Base-by-base conservation (phyloP, 2,888 invertebrate genomes). In the Drosophila subquinaria region DNA sequence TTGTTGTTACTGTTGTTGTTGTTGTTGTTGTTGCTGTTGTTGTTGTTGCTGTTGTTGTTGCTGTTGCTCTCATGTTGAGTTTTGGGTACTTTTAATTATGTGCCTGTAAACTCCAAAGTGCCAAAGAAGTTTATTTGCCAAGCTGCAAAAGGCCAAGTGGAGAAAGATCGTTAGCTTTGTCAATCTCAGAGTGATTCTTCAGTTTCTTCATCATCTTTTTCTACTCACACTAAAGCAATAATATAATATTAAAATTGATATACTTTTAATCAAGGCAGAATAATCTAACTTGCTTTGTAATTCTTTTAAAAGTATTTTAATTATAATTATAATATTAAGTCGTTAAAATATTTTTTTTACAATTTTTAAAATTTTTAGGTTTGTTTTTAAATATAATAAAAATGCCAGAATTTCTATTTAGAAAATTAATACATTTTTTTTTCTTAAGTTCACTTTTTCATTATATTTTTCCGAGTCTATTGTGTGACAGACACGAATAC, bases 81-180 rank as follows among this genome's bases (percentile, higher is more conserved):
- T 62, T 63, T 47, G 74, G 66, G 36, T 66, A 67, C 57, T 79
- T 77, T 77, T 77, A 77, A 77, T 79, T 79, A 79, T 70, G 60
- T 70, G 66, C 42, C 50, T 57, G 42, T 43, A 48, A 17, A 27
- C 36, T 52, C 23, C 11, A 33, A 47, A 47, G 40, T 43, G 57
- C 59, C 55, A 61, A 66, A 63, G 23, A 65, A 63, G 63, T 56
- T 56, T 61, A 38, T 61, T 71, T 57, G 77, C 67, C 66, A 27
- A 53, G 51, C 48, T 48, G 48, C 15, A 33, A 33, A 33, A 15
- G 42, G 71, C 71, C 66, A 45, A 60, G 50, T 23, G 38, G n/a
- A 13, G 10, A 10, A 17, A 42, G 20, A 30, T 36, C 42, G 38
- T 53, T n/a, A 43, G 59, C 33, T 57, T 40, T 45, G 15, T 33